These are phyloP conservation scores for Tineola bisselliella DNA, from an alignment of 2,888 invertebrate species.

Conservation along the genomic window DNA sequence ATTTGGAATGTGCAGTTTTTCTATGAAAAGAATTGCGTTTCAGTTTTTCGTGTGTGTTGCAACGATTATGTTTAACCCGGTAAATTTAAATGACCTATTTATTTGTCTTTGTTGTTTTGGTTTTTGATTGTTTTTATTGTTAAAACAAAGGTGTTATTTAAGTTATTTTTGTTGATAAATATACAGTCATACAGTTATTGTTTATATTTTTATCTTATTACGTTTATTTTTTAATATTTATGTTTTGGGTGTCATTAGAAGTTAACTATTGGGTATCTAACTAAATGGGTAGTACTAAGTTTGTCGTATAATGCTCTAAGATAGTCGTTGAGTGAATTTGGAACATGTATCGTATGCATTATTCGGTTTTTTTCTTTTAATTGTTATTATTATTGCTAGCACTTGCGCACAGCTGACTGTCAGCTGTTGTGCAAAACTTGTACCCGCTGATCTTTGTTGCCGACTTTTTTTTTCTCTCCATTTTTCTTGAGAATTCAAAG, in stretches of 20 bases:
- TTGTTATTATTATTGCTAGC: neutral
- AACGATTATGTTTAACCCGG: neutral
- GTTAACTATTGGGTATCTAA: too few species aligned
- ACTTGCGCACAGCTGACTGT: conserved; percentile 36
- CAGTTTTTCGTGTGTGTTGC: neutral
- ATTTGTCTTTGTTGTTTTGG: neutral
- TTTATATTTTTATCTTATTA: too few species aligned
- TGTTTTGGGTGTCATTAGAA: too few species aligned
- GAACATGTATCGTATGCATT: too few species aligned
- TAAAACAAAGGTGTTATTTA: conserved; percentile 7
- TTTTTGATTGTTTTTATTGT: neutral
- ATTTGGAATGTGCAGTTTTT: neutral
- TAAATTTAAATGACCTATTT: neutral
- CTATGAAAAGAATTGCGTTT: neutral
- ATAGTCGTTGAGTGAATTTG: too few species aligned
- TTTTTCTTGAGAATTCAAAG: too few species aligned
- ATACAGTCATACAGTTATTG: too few species aligned
- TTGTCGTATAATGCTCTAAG: too few species aligned
- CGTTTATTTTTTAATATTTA: too few species aligned
- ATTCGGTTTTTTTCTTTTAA: neutral
- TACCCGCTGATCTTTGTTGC: neutral
- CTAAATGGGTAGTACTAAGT: too few species aligned
- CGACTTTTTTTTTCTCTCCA: neutral
- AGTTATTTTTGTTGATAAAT: conserved; percentile 12
- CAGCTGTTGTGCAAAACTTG: conserved; percentile 28